These are phyloP conservation scores for Drosophila rubida DNA, from an alignment of 2,888 invertebrate genomes.

Conservation along the genomic window DNA sequence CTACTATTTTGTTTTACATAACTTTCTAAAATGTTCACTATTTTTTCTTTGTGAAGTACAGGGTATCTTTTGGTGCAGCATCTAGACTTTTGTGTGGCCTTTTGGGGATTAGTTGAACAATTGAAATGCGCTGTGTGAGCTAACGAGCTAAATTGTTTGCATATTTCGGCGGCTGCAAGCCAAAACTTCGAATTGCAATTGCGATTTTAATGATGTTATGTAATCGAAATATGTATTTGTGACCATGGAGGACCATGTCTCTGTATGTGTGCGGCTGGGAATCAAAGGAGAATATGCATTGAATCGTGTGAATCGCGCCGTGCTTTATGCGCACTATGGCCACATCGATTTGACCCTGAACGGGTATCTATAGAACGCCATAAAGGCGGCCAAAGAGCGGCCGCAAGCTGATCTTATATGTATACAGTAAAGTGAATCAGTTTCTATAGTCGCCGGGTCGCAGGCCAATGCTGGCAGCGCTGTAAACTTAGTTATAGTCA, in stretches of 20 bases:
- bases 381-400: neutral
- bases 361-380: neutral
- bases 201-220: slow-evolving; percentile 20
- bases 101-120: slow-evolving; percentile 14
- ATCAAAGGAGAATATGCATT: slow-evolving; percentile 15
- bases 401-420: too few relatives aligned
- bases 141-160: slow-evolving; percentile 30
- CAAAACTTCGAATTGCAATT: slow-evolving; percentile 29
- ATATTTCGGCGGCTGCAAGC: slow-evolving; percentile 11
- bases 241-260: slow-evolving; percentile 14
- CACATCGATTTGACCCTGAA: neutral
- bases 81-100: neutral
- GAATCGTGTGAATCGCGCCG: slow-evolving; percentile 3
- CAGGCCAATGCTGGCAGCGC: too few relatives aligned
- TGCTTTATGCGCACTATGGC: neutral
- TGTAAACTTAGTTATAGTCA: too few relatives aligned
- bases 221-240: slow-evolving; percentile 10
- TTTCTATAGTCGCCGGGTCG: too few relatives aligned
- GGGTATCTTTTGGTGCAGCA: neutral
- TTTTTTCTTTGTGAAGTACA: too few relatives aligned
- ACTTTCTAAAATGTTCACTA: too few relatives aligned
- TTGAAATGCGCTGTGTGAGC: slow-evolving; percentile 18
- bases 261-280: neutral
- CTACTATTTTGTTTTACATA: too few relatives aligned
- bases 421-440: too few relatives aligned